phyloP scores from a whole-genome alignment of 2,797 vertebrate species.

The Brachymystax lenok region DNA sequence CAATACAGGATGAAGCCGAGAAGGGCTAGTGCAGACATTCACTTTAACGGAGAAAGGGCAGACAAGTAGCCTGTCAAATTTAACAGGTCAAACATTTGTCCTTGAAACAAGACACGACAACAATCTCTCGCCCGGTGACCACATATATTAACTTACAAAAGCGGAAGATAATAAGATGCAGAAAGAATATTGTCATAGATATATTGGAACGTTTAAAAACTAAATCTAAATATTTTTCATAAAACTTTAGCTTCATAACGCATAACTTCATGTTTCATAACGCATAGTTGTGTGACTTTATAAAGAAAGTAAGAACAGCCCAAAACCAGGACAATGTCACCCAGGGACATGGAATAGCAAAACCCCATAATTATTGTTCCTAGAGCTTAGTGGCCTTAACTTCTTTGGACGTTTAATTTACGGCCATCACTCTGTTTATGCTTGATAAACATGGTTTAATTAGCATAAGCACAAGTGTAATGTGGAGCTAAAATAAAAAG shows the following conservation, averaged over 20 bases:
- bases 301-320: background rate
- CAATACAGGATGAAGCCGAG: conserved; percentile 57
- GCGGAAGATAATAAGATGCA: background rate
- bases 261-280: background rate
- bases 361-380: conserved; percentile 32
- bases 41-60: conserved; percentile 21
- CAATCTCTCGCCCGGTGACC: background rate
- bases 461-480: conserved; percentile 74
- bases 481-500: conserved; percentile 71
- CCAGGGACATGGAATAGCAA: conserved; percentile 39
- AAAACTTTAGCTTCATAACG: background rate
- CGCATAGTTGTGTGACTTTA: background rate
- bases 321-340: conserved; percentile 30
- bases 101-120: background rate
- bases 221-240: background rate
- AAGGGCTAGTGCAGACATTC: conserved; percentile 29
- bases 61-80: background rate
- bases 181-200: background rate
- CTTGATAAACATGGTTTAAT: conserved; percentile 75
- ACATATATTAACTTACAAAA: background rate
- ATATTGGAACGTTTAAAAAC: background rate
- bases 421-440: conserved; percentile 65
- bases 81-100: background rate
- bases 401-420: conserved; percentile 54
- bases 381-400: conserved; percentile 38